A percentile compares a stretch with the other conserved stretches of the same genome.
phyloP scores from a whole-genome alignment of 2,797 vertebrate genomes.

The Chanos chanos region DNA sequence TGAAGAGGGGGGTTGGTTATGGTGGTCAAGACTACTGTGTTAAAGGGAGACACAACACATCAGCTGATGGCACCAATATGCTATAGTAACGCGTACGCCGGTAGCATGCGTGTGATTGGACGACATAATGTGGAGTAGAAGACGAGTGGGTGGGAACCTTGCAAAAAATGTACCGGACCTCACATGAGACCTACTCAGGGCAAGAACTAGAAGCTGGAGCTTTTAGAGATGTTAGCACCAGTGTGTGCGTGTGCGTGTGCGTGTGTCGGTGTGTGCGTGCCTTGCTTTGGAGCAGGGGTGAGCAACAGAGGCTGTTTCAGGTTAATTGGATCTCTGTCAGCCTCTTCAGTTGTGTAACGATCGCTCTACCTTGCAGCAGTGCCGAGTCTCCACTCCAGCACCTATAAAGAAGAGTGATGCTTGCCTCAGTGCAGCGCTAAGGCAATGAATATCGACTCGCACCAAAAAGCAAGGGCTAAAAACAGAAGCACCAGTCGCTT shows the following conservation, averaged over 20 bases:
- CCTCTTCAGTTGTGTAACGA: conserved; percentile 61
- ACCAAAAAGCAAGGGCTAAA: conserved; percentile 61
- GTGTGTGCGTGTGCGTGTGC: conserved; percentile 2
- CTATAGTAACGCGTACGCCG: too few relatives aligned
- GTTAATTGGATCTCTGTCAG: conserved; percentile 66
- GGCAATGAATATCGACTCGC: conserved; percentile 67
- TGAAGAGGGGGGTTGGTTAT: too few relatives aligned
- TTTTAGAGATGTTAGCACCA: conserved; percentile 33
- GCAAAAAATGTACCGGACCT: too few relatives aligned
- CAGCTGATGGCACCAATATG: too few relatives aligned
- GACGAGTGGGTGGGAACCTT: conserved; percentile 5
- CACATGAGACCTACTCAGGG: conserved; percentile 7
- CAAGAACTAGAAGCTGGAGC: conserved; percentile 10
- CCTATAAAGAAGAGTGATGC: conserved; percentile 56
- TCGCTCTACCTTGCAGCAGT: conserved; percentile 51
- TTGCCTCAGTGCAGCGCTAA: conserved; percentile 30
- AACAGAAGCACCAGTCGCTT: conserved; percentile 72
- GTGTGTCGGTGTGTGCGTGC: conserved; percentile 1
- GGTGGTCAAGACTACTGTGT: too few relatives aligned
- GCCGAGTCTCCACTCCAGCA: conserved; percentile 35
- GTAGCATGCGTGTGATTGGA: too few relatives aligned
- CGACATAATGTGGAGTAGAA: too few relatives aligned
- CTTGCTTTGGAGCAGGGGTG: conserved; percentile 12
- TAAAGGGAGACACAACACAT: too few relatives aligned
- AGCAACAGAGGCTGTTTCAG: conserved; percentile 48